Percentiles rank a stretch among this genome's conserved stretches.
Conservation (phyloP, 2,888 invertebrate genomes). For the Papilio gigon region DNA sequence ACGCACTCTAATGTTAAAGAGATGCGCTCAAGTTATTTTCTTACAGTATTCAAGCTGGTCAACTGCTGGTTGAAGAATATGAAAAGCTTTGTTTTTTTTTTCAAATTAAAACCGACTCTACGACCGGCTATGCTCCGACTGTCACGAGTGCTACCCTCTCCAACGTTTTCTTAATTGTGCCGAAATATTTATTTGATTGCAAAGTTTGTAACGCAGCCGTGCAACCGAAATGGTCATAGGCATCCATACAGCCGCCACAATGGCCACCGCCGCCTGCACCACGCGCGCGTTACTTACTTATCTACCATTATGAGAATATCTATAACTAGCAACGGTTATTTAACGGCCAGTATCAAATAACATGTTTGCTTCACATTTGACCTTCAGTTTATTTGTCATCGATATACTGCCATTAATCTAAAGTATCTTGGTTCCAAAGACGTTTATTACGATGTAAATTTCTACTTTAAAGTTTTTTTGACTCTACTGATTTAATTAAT, state of each 20-base stretch:
- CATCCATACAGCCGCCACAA: constrained; percentile 71
- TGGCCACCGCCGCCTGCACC: constrained; percentile 60
- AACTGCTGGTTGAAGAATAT: too few relatives aligned
- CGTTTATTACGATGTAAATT: constrained; percentile 23
- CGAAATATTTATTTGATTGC: constrained; percentile 83
- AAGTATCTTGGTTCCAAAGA: constrained; percentile 3
- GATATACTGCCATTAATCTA: constrained; percentile 21
- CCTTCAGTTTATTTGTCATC: constrained; percentile 19
- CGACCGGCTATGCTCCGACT: constrained; percentile 61
- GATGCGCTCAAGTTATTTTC: too few relatives aligned
- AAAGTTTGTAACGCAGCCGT: constrained; percentile 75
- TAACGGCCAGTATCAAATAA: constrained; percentile 8
- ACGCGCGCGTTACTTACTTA: constrained; percentile 61
- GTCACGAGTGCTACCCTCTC: constrained; percentile 81
- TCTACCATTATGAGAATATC: constrained; percentile 55
- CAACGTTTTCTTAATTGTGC: constrained; percentile 83
- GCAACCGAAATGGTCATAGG: constrained; percentile 82
- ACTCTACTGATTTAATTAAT: constrained; percentile 7
- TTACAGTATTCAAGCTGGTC: too few relatives aligned
- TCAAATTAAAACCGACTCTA: constrained; percentile 58
- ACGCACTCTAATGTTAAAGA: too few relatives aligned
- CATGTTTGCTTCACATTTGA: constrained; percentile 15
- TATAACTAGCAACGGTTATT: constrained; percentile 26
- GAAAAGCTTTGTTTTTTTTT: neutral
- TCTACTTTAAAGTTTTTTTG: constrained; percentile 1